Conservation (phyloP, 2,113 vertebrate genomes). For the Macquaria australasica region DNA sequence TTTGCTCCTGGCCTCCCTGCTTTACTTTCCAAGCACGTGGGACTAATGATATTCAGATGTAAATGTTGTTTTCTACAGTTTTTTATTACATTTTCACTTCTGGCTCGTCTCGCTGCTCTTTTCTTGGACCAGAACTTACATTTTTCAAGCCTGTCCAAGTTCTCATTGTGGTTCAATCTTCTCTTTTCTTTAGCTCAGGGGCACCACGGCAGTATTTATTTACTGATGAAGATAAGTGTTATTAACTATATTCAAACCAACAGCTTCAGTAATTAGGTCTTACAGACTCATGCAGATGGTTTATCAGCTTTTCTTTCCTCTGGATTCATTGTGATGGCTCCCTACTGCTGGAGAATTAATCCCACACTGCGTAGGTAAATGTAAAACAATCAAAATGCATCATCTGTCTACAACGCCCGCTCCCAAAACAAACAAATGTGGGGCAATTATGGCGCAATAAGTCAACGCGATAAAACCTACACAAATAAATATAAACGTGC, state of each 20-base stretch:
- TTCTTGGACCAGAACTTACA: neutral
- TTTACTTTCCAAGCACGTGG: neutral
- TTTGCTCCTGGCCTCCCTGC: neutral
- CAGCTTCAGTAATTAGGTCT: slow-evolving; percentile 30
- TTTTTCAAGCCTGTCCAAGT: neutral
- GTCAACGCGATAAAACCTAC: neutral
- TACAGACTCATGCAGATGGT: neutral
- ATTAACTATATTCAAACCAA: neutral
- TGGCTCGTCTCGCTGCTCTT: neutral
- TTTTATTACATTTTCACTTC: neutral
- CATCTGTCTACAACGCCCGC: neutral
- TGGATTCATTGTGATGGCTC: slow-evolving; percentile 9
- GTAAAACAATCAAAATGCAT: slow-evolving; percentile 6
- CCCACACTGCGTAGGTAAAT: slow-evolving; percentile 3
- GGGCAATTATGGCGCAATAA: slow-evolving; percentile 16
- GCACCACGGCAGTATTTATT: neutral
- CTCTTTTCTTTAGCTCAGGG: neutral
- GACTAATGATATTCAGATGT: slow-evolving; percentile 11
- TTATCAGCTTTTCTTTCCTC: neutral
- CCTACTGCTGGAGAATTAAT: neutral
- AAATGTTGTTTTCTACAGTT: neutral
- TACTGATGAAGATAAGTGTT: neutral
- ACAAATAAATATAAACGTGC: slow-evolving; percentile 3
- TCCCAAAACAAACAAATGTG: slow-evolving; percentile 35
- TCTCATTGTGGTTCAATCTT: neutral